Evolutionary conservation across 2,113 vertebrate genomes (phyloP), one percentile per base, ranked within the genome.

Genomic region (Cyphomyrus plagiostoma): DNA sequence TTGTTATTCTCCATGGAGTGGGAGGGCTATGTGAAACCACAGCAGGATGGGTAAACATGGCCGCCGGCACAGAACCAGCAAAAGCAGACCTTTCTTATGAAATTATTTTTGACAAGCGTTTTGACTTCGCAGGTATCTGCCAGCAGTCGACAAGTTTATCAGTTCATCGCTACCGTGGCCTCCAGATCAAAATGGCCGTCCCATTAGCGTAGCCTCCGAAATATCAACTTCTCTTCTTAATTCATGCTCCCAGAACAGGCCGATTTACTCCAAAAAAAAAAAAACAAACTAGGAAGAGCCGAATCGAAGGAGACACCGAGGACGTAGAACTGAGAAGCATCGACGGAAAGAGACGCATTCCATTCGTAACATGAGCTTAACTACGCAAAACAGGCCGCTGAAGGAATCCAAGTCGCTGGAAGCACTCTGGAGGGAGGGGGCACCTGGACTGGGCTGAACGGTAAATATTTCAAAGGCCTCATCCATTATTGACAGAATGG

Each of bases 381-480:
- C 15, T 21, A 23, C 3, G 82, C 46, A 90, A 53, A 90, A 88
- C 88, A 87, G 58, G 77, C 8, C 0, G 56, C 23, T 77, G 89
- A 90, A 89, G 90, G 80, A 89, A 89, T 89, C 88, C 50, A 52
- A 90, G 70, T 90, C 90, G 91, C 89, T 93, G 89, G 92, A 93
- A 92, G 89, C 91, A 91, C 46, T 92, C 93, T 91, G 90, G 91
- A 48, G 90, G 91, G 90, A 82, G 92, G 91, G 88, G 93, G 89
- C 89, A 89, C 88, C 92, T 94, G 95, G 95, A 95, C 95, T 95
- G 94, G 95, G 94, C 94, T 94, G 92, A 94, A 95, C 17, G 23
- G 91, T 96, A 93, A 96, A 96, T 96, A 96, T 96, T 96, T 96
- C 89, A 96, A 92, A 93, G 88, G 91, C 89, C 92, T 95, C 94